A percentile compares a stretch with the other conserved stretches of the same genome.
These are phyloP conservation scores for Cyanoliseus patagonus DNA, from an alignment of 2,113 vertebrate species.

Conservation along the genomic window DNA sequence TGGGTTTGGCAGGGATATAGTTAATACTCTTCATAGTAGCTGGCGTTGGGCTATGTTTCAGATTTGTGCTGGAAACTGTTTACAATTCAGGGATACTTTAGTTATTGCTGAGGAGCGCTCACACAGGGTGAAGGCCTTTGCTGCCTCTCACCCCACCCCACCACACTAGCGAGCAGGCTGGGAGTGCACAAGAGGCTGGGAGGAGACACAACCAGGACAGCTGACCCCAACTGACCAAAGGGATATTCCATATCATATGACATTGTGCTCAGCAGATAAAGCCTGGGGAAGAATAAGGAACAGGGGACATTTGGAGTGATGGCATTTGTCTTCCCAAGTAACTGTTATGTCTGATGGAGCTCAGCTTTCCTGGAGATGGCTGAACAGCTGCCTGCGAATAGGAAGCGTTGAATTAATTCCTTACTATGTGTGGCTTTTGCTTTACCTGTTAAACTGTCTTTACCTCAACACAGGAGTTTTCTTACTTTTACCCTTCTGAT, in stretches of 20 bases:
- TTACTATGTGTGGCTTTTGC: not conserved
- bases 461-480: not conserved
- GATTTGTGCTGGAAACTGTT: not conserved
- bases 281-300: not conserved
- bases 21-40: not conserved
- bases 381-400: not conserved
- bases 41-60: not conserved
- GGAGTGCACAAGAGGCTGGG: not conserved
- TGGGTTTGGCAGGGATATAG: not conserved
- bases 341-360: rapidly evolving
- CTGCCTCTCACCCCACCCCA: not conserved
- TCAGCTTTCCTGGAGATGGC: not conserved
- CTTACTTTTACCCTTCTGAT: not conserved
- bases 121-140: not conserved
- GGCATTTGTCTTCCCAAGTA: not conserved
- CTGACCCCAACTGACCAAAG: not conserved
- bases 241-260: not conserved
- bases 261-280: not conserved
- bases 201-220: not conserved
- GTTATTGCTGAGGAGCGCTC: not conserved
- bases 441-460: not conserved
- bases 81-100: not conserved
- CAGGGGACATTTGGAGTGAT: not conserved
- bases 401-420: not conserved
- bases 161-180: not conserved